Conservation (phyloP, 2,797 vertebrate genomes). For the Sebastes umbrosus region DNA sequence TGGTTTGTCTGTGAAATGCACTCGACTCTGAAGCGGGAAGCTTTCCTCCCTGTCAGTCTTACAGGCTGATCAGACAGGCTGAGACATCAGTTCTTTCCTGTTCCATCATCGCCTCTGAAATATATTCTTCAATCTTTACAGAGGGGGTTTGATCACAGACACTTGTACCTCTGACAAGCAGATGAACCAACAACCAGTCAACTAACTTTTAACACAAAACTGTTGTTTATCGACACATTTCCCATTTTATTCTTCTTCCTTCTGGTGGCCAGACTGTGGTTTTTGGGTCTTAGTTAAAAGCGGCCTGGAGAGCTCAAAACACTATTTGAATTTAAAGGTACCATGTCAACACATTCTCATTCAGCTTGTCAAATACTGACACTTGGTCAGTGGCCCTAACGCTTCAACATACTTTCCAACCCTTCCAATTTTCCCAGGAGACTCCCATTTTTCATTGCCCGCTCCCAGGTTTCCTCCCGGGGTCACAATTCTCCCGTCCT, state of each 20-base stretch:
- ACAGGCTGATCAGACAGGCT: constrained; percentile 44
- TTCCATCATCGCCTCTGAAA: constrained; percentile 20
- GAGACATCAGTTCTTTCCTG: constrained; percentile 11
- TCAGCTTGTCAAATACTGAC: too few relatives aligned
- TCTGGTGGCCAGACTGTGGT: not conserved
- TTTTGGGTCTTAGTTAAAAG: not conserved
- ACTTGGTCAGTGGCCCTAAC: too few relatives aligned
- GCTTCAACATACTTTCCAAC: too few relatives aligned
- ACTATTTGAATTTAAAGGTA: not conserved
- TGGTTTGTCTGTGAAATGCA: constrained; percentile 38
- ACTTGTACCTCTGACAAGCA: not conserved
- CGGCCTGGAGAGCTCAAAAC: not conserved
- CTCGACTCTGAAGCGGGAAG: constrained; percentile 38
- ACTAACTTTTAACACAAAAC: not conserved
- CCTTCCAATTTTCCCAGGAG: too few relatives aligned
- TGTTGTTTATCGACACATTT: not conserved
- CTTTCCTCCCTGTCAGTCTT: constrained; percentile 37
- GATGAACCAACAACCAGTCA: not conserved
- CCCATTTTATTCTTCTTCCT: not conserved
- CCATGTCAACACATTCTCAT: too few relatives aligned
- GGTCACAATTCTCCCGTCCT: too few relatives aligned
- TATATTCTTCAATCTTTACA: constrained; percentile 8
- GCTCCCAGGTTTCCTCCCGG: rapidly evolving
- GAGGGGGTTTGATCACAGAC: constrained; percentile 7
- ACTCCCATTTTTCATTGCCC: too few relatives aligned